Evolutionary conservation across 2,888 invertebrate genomes (phyloP), one percentile per base, ranked within the genome.

Genomic region (Mesoligia furuncula): DNA sequence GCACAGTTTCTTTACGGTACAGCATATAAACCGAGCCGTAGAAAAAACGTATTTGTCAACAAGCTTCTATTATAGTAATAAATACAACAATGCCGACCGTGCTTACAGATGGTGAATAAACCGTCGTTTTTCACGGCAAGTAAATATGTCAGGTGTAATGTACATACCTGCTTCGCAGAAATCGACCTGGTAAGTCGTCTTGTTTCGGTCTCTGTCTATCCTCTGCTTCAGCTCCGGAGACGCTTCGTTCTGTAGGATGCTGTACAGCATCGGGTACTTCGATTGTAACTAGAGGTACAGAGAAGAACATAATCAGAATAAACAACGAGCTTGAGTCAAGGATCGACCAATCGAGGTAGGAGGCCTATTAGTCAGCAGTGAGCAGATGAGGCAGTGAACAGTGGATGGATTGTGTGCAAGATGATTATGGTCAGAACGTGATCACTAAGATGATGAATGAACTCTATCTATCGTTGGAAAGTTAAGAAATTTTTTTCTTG

Each of bases 181-280:
- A 90, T 98, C 98, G 3, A 97, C 96, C 91, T 97, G 97, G 91
- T 98, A 98, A 0, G 97, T 98, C 0, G 97, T 97, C 87, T 97
- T 97, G 83, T 97, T 94, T 51, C 98, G 93, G 88, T 98, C 98
- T 13, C 96, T 93, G 89, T 98, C 97, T 42, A 98, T 97, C n/a
- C 97, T 94, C 79, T 97, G 96, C 76, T 97, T 96, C 67, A 97
- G 91, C 72, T 97, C 97, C 2, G 97, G 96, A 0, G 97, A 97
- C 0, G 97, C 97, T 42, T 97, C 97, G 67, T 96, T 97, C 89
- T 97, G 97, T 66, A 98, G 90, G 72, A 97, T 97, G 91, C 97
- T 97, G 92, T 97, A 97, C 87, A 98, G 96, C 95, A 97, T 97
- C 51, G 98, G 98, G 90, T 97, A 97, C 88, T 97, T 97, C 61